Percentiles rank a stretch among this genome's conserved stretches.
Evolutionary conservation across 1,140 invertebrate species (phyloP).

Genomic region (Teleogryllus occipitalis): DNA sequence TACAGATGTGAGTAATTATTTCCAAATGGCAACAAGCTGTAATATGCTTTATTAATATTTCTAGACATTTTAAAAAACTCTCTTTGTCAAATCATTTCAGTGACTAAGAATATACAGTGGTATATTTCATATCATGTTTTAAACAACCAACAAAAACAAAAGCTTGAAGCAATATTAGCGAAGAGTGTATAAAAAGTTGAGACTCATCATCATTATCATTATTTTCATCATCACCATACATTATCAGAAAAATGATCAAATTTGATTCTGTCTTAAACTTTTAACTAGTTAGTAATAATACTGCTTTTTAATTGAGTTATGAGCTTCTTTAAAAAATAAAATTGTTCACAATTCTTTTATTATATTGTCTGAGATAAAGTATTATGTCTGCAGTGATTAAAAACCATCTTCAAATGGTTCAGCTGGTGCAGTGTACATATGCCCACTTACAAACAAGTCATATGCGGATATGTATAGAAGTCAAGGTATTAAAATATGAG

Average conservation of each 20-base stretch:
- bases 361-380: not conserved
- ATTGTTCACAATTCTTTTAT: not conserved
- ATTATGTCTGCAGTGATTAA: not conserved
- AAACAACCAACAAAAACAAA: not conserved
- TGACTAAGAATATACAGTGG: not conserved
- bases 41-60: not conserved
- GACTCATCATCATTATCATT: not conserved
- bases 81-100: not conserved
- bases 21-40: too few relatives aligned
- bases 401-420: not conserved
- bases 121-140: not conserved
- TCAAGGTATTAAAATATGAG: not conserved
- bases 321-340: not conserved
- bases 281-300: not conserved
- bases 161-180: not conserved
- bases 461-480: not conserved
- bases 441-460: too few relatives aligned
- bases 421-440: too few relatives aligned
- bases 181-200: not conserved
- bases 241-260: not conserved
- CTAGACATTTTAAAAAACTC: not conserved
- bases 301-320: not conserved
- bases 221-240: not conserved
- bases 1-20: too few relatives aligned
- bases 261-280: not conserved